These are phyloP conservation scores for Gorsachius goisagi DNA, from an alignment of 2,113 vertebrate species.

Conservation along the genomic window DNA sequence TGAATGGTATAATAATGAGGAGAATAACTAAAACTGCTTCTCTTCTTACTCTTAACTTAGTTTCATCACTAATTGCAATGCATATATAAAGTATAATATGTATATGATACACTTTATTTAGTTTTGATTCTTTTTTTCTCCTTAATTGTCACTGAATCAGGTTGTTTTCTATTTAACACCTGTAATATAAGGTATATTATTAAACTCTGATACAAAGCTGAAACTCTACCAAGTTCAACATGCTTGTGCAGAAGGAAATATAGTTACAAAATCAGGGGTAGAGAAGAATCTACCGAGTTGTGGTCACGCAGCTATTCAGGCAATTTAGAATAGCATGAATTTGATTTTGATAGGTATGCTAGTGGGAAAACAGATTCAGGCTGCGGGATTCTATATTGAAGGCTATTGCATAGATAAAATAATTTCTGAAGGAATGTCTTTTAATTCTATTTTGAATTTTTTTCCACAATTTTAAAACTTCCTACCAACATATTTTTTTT, in stretches of 20 bases:
- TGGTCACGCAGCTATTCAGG: neutral
- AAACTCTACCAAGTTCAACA: neutral
- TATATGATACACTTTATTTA: neutral
- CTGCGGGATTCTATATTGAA: neutral
- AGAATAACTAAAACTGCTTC: neutral
- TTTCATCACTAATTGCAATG: neutral
- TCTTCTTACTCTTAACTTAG: neutral
- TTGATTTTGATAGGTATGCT: neutral
- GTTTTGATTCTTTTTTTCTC: neutral
- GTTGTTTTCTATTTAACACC: neutral
- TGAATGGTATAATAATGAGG: neutral
- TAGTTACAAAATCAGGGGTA: neutral
- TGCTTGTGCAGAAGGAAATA: neutral
- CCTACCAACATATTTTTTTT: neutral
- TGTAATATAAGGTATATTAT: neutral
- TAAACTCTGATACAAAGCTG: neutral
- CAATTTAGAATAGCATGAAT: neutral
- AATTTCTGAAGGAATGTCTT: neutral
- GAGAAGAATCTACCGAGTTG: neutral
- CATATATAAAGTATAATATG: neutral
- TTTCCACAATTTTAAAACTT: neutral
- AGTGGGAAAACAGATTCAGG: neutral
- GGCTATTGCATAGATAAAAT: neutral
- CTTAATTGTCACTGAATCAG: neutral
- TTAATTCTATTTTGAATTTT: neutral